Conservation (phyloP, 2,888 invertebrate genomes). For the Penaeus monodon region DNA sequence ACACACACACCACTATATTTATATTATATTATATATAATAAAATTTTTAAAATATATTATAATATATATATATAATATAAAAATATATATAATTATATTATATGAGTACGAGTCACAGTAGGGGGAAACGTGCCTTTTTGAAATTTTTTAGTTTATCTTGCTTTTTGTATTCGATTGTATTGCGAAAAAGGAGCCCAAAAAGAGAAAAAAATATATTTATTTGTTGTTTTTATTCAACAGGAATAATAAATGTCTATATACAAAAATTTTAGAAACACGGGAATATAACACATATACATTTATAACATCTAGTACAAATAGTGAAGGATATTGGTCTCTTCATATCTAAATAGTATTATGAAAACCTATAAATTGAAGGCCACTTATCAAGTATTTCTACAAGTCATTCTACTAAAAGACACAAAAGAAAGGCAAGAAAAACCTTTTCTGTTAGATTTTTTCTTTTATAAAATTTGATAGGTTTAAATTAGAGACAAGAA, state of each 20-base stretch:
- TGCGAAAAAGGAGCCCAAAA: neutral
- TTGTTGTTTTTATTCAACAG: neutral
- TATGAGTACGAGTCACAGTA: too few relatives aligned
- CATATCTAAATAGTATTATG: neutral
- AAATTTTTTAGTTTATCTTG: too few relatives aligned
- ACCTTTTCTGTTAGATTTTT: neutral
- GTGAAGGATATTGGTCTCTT: neutral
- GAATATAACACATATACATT: neutral
- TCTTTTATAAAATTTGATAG: too few relatives aligned
- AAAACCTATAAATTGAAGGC: slow-evolving; percentile 18
- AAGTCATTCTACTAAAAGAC: slow-evolving; percentile 23
- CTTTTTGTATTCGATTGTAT: too few relatives aligned
- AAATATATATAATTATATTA: too few relatives aligned
- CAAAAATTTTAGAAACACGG: neutral
- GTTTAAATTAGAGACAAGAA: too few relatives aligned
- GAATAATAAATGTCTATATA: neutral
- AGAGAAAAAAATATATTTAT: neutral
- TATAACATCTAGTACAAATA: neutral
- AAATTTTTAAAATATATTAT: too few relatives aligned
- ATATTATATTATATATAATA: too few relatives aligned
- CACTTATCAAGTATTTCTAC: slow-evolving; percentile 40
- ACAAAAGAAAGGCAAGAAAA: slow-evolving; percentile 19
- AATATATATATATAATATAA: too few relatives aligned
- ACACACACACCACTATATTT: too few relatives aligned
- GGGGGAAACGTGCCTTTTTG: too few relatives aligned